Conservation (phyloP, 2,888 invertebrate species). For the Thysanoteuthis rhombus region DNA sequence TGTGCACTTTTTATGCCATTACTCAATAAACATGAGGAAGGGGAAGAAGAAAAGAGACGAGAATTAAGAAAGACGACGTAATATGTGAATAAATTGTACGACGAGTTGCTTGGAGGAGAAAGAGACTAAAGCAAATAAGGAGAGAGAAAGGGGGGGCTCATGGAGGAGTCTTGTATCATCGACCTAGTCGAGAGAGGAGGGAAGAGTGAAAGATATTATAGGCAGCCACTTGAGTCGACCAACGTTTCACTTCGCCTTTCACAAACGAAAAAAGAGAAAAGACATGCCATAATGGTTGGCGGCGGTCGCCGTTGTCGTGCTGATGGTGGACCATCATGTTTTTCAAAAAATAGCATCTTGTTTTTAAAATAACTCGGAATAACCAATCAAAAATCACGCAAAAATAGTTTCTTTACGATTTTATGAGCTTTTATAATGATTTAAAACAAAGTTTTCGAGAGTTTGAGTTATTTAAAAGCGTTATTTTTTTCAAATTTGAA, state of each 20-base stretch:
- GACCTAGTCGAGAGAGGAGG: too few species aligned
- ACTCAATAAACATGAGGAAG: neutral
- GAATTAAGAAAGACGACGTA: neutral
- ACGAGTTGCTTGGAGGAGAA: neutral
- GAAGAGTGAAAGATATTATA: too few species aligned
- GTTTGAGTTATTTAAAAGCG: neutral
- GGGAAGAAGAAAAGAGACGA: too few species aligned
- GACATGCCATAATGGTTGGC: neutral
- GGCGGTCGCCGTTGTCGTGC: neutral
- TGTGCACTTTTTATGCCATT: neutral
- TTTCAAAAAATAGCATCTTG: neutral
- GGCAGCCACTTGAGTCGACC: too few species aligned
- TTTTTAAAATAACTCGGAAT: neutral
- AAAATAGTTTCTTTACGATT: neutral
- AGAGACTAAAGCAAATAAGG: neutral
- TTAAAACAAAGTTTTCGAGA: neutral
- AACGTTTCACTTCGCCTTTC: neutral
- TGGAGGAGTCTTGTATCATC: neutral
- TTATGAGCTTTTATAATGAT: neutral
- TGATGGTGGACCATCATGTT: constrained; percentile 12
- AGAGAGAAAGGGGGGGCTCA: neutral
- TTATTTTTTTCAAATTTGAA: neutral
- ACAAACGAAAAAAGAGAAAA: neutral
- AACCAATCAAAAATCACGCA: neutral
- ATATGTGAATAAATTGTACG: neutral